Evolutionary conservation across 1,140 invertebrate species (phyloP), one percentile per base, ranked within the genome.

Genomic region (Bombus fervidus): DNA sequence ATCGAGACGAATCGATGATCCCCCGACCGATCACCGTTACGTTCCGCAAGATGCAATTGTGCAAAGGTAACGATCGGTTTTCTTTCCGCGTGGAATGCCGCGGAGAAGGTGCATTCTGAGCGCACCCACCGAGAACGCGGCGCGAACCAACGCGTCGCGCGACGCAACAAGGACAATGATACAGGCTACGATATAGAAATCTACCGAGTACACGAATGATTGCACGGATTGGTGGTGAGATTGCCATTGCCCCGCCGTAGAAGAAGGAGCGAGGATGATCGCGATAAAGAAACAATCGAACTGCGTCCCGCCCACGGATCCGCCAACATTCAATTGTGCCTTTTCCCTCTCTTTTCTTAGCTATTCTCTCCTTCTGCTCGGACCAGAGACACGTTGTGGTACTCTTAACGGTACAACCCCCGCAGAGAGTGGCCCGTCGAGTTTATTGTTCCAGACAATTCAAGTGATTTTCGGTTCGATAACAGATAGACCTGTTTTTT

Each of bases 221-320:
- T 86, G 86, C 86, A 81, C 87, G 83, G 79, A 86, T 87, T 76
- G 91, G 86, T 89, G 88, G 86, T 85, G 85, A 91, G 88, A 89
- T 91, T 83, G 90, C 81, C 87, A 85, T 87, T 87, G 85, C 87
- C 59, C 86, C 72, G 69, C 64, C 78, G 80, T 57, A 80, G 88
- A 89, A 83, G 88, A 90, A 89, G 83, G 88, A 91, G 85, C 86
- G 88, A 91, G 90, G 89, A 93, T 92, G 92, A 93, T 93, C 93
- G 92, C 91, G 93, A 93, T 93, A 93, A 93, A 92, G 93, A 93
- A 93, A 93, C 93, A 93, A 93, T 93, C 93, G 93, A 93, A 93
- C 91, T 81, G 87, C 85, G 90, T 90, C 88, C 87, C 92, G 91
- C 91, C 89, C 88, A 92, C 90, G 91, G 81, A 76, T 86, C 84